A percentile compares a stretch with the other conserved stretches of the same genome.
Evolutionary conservation across 1,140 invertebrate genomes (phyloP).

Genomic region (Camponotus floridanus): DNA sequence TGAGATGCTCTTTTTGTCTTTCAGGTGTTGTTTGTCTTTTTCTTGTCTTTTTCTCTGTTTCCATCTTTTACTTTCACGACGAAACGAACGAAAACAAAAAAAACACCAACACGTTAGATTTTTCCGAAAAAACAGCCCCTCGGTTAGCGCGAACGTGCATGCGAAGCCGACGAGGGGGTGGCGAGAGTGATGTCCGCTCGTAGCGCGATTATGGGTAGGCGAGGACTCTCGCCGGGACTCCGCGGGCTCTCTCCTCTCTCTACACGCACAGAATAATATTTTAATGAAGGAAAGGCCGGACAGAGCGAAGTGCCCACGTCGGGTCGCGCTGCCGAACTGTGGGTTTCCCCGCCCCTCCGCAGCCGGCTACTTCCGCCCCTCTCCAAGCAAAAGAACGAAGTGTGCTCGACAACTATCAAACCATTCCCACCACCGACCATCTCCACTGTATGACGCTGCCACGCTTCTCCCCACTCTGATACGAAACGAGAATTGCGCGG

Average conservation of each 20-base stretch:
- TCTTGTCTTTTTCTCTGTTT: not conserved
- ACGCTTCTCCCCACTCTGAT: not conserved
- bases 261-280: constrained; percentile 82
- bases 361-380: constrained; percentile 73
- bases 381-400: constrained; percentile 25
- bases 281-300: constrained; percentile 86
- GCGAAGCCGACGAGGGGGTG: constrained; percentile 60
- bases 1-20: not conserved
- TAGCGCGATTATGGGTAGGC: constrained; percentile 62
- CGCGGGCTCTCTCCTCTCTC: constrained; percentile 70
- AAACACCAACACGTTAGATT: constrained; percentile 52
- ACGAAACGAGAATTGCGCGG: constrained; percentile 37
- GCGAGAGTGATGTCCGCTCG: constrained; percentile 70
- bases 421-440: not conserved
- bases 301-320: constrained; percentile 86
- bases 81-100: constrained; percentile 30
- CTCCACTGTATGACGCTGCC: constrained; percentile 8
- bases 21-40: not conserved
- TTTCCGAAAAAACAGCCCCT: constrained; percentile 61
- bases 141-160: constrained; percentile 59
- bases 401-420: not conserved
- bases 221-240: constrained; percentile 70
- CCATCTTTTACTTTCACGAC: not conserved
- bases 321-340: constrained; percentile 86
- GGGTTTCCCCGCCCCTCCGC: constrained; percentile 84